Conservation (phyloP, 2,113 vertebrate species). For the Sprattus sprattus region DNA sequence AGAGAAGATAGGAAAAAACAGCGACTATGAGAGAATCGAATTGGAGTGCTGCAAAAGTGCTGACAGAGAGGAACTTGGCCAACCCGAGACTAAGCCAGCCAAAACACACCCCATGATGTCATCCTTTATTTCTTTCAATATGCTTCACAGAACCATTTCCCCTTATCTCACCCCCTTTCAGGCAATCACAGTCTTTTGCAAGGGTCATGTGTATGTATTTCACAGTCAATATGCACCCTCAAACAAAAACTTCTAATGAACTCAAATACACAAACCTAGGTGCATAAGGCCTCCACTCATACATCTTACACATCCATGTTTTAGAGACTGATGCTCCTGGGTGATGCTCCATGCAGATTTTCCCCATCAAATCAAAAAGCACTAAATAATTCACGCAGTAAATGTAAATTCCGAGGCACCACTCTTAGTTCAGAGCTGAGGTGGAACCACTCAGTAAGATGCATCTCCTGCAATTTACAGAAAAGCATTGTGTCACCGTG, state of each 20-base stretch:
- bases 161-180: neutral
- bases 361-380: neutral
- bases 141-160: neutral
- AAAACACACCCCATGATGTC: conserved; percentile 35
- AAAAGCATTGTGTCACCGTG: neutral
- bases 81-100: conserved; percentile 12
- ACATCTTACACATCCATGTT: neutral
- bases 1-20: conserved; percentile 35
- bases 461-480: neutral
- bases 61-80: conserved; percentile 41
- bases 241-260: neutral
- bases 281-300: neutral
- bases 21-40: conserved; percentile 48
- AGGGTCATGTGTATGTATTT: neutral
- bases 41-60: conserved; percentile 55
- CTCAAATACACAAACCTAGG: neutral
- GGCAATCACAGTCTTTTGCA: neutral
- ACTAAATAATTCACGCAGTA: neutral
- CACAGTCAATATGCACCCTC: neutral
- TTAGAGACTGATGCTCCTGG: neutral
- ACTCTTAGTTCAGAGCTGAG: neutral
- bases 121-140: conserved; percentile 32
- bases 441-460: neutral
- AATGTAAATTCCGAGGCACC: neutral
- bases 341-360: neutral